Percentiles rank a stretch among this genome's conserved stretches.
These are phyloP conservation scores for Octodon degus DNA, from an alignment of 2,113 vertebrate genomes.

Conservation along the genomic window DNA sequence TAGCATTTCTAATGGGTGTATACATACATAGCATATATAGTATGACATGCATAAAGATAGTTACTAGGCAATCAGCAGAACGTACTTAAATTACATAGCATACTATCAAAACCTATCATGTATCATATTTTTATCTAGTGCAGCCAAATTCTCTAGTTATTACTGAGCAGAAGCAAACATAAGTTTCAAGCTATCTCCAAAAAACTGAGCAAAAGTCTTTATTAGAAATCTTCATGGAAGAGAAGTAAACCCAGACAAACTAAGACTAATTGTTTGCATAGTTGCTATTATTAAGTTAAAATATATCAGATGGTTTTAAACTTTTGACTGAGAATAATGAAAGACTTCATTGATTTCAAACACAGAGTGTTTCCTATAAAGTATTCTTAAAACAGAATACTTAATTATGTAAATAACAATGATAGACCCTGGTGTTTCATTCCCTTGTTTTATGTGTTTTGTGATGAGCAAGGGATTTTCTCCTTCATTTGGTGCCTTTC, in stretches of 20 bases:
- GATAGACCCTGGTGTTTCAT: not conserved
- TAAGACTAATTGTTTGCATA: slow-evolving; percentile 15
- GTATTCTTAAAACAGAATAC: slow-evolving; percentile 8
- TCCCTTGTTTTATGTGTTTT: slow-evolving; percentile 33
- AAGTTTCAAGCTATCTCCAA: slow-evolving; percentile 9
- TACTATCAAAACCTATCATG: not conserved
- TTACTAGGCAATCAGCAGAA: not conserved
- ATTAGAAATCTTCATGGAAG: slow-evolving; percentile 36
- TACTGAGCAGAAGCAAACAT: slow-evolving; percentile 22
- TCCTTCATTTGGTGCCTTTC: slow-evolving; percentile 31
- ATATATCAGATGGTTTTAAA: not conserved
- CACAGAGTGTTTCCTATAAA: not conserved
- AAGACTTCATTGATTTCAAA: slow-evolving; percentile 47
- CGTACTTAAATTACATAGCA: slow-evolving; percentile 26
- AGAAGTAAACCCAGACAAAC: slow-evolving; percentile 42
- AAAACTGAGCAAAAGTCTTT: slow-evolving; percentile 14
- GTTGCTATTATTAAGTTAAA: slow-evolving; percentile 52
- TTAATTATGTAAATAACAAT: slow-evolving; percentile 32
- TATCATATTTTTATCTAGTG: slow-evolving; percentile 51
- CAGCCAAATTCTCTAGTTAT: slow-evolving; percentile 18
- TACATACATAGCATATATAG: not conserved
- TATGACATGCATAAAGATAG: slow-evolving; percentile 17
- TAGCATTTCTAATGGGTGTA: slow-evolving; percentile 26
- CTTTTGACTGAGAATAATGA: slow-evolving; percentile 1
- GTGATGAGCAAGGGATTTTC: slow-evolving; percentile 49